phyloP scores from a whole-genome alignment of 1,140 invertebrate species.

The Caenorhabditis remanei region DNA sequence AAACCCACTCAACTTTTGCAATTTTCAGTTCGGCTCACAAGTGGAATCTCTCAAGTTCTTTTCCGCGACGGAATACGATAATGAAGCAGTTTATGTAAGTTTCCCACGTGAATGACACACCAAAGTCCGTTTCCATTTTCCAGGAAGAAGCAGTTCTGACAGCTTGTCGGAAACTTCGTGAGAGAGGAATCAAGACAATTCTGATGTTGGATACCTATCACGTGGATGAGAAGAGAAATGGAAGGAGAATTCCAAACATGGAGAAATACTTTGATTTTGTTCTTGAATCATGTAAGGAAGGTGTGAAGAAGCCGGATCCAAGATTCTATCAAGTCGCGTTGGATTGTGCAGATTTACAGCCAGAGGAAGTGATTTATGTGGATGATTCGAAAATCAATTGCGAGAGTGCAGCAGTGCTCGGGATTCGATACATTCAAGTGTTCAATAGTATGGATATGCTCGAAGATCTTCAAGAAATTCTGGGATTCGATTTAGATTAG shows the following conservation, averaged over 20 bases:
- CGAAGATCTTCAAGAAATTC: slow-evolving; percentile 52
- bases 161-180: slow-evolving; percentile 38
- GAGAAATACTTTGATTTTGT: slow-evolving; percentile 50
- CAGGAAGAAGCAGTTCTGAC: slow-evolving; percentile 52
- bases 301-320: slow-evolving; percentile 51
- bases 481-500: slow-evolving; percentile 55
- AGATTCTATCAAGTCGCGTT: slow-evolving; percentile 48
- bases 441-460: slow-evolving; percentile 55
- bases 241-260: slow-evolving; percentile 45
- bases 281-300: slow-evolving; percentile 50
- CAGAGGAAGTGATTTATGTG: slow-evolving; percentile 46
- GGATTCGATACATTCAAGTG: slow-evolving; percentile 44
- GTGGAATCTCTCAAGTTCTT: slow-evolving; percentile 50
- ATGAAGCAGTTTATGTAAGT: slow-evolving; percentile 54
- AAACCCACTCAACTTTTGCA: neutral
- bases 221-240: slow-evolving; percentile 45
- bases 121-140: neutral
- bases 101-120: neutral
- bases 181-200: slow-evolving; percentile 33
- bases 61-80: slow-evolving; percentile 48
- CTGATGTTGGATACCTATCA: slow-evolving; percentile 56
- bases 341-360: slow-evolving; percentile 13
- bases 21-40: slow-evolving; percentile 24
- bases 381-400: slow-evolving; percentile 54
- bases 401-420: slow-evolving; percentile 27